phyloP scores from a whole-genome alignment of 2,888 invertebrate species.

The Tineola bisselliella region DNA sequence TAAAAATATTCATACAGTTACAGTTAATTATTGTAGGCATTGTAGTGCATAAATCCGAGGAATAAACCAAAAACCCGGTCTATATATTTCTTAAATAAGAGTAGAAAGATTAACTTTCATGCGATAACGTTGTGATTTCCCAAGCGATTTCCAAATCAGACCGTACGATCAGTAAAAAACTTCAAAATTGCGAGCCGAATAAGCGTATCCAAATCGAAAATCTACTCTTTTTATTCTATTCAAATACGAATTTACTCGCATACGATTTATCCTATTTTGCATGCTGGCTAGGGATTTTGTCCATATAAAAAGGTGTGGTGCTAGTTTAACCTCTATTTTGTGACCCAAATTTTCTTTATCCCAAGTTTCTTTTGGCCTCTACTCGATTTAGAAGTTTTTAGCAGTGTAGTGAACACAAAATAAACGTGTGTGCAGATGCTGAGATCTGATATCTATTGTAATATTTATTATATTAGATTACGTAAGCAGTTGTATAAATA shows the following conservation, averaged over 20 bases:
- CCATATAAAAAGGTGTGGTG: background rate
- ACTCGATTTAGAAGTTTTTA: no score
- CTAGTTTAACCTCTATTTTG: background rate
- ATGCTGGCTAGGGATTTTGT: background rate
- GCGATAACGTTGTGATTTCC: conserved; percentile 15
- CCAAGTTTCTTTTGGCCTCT: no score
- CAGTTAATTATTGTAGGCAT: no score
- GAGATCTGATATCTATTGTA: no score
- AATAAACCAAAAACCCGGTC: background rate
- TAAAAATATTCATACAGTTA: no score
- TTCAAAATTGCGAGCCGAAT: conserved; percentile 3
- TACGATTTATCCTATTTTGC: conserved; percentile 12
- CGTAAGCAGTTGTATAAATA: no score
- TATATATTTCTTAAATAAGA: background rate
- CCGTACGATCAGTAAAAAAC: conserved; percentile 11
- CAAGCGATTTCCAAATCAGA: conserved; percentile 13
- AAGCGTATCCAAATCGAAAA: conserved; percentile 53
- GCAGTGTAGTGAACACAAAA: no score
- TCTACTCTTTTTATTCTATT: conserved; percentile 48
- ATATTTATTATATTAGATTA: no score
- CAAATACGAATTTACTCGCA: conserved; percentile 8
- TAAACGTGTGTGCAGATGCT: no score
- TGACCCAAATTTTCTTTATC: background rate
- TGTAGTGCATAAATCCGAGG: no score
- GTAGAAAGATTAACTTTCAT: conserved; percentile 3